Base-by-base conservation (phyloP, 1,140 invertebrate genomes). In the Leptonema lineaticorne region DNA sequence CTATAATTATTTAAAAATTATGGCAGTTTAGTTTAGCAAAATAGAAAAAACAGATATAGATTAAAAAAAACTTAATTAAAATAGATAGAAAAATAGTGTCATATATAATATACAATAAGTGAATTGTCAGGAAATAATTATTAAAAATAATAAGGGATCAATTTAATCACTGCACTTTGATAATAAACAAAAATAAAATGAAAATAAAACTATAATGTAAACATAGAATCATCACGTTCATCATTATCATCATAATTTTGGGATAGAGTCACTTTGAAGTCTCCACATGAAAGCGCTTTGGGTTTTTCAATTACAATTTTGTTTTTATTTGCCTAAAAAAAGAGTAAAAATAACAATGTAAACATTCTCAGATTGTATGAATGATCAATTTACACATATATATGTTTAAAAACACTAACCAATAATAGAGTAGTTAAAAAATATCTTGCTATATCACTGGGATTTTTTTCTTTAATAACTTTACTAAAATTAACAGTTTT, bases 341-440 rank as follows among this genome's bases (percentile, higher is more conserved):
- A 48, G 29, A 53, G 28, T 63, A 7, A 6, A 20, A 22, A 30
- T 16, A 18, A 41, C 30, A 62, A 29, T 5, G 3, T 41, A 26
- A 62, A 11, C 26, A 57, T 20, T 48, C 18, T 48, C 6, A 48
- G n/a, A 48, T 7, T 8, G 18, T n/a, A 48, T 48, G 18, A 7
- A 48, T n/a, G n/a, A n/a, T n/a, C n/a, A 48, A 48, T 16, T 16
- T 48, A 30, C 24, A 59, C n/a, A 33, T 4, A 4, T 59, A 20
- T 14, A 33, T 18, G 9, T 4, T 33, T 33, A 33, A 59, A 64
- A 50, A 28, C 26, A 63, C 48, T 66, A 56, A 73, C 72, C 66
- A 73, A 28, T 48, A 71, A 41, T 8, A 73, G 33, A 46, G 72
- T 67, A 18, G 72, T 63, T 3, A 73, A 50, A 45, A 73, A 73